Evolutionary conservation across 2,113 vertebrate genomes (phyloP).

Genomic region (Procavia capensis): DNA sequence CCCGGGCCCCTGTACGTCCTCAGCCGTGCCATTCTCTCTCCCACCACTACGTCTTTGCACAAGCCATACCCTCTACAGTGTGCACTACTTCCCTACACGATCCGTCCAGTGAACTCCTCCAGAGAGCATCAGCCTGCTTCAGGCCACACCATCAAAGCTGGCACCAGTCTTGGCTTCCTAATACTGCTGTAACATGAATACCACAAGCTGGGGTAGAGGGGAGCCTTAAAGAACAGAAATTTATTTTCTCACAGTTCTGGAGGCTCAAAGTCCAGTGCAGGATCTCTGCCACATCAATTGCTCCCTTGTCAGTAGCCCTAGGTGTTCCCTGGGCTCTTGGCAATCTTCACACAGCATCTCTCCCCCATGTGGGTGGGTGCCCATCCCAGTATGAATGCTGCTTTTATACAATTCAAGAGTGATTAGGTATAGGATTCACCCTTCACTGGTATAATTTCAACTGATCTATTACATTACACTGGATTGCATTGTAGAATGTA

Average conservation of each 20-base stretch:
- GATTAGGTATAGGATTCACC: no score
- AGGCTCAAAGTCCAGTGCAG: background rate
- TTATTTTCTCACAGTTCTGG: background rate
- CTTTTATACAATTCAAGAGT: no score
- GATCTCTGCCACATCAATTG: background rate
- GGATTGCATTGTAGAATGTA: no score
- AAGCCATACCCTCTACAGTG: fast-evolving
- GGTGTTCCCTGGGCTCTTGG: no score
- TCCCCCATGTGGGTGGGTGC: no score
- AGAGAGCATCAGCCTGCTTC: background rate
- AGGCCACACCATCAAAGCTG: background rate
- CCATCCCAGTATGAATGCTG: no score
- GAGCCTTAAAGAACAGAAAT: background rate
- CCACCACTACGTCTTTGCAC: background rate
- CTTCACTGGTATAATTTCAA: no score
- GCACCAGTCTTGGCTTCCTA: no score
- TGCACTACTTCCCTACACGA: background rate
- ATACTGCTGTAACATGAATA: background rate
- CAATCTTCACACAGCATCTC: no score
- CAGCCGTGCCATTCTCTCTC: background rate
- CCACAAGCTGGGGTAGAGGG: background rate
- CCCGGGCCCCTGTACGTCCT: fast-evolving
- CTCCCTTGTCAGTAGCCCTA: no score
- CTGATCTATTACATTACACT: no score
- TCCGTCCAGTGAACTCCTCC: background rate